phyloP scores from a whole-genome alignment of 2,888 invertebrate genomes.

The Artemia sinica region DNA sequence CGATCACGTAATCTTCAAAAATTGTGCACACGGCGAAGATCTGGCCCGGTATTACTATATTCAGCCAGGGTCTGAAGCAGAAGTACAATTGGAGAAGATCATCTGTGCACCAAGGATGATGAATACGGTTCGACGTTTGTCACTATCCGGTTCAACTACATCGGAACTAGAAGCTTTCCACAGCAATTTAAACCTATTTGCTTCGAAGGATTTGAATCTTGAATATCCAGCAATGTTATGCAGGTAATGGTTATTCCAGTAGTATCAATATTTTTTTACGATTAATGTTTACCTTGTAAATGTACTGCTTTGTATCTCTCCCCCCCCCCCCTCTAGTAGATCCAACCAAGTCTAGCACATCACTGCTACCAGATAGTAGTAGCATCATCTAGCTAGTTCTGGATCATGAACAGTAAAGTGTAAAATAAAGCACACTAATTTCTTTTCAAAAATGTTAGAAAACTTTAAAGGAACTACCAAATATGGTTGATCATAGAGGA shows the following conservation, averaged over 20 bases:
- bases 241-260: background rate
- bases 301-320: too few relatives aligned
- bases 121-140: background rate
- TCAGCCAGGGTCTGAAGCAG: background rate
- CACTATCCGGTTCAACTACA: background rate
- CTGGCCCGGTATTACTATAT: conserved; percentile 3
- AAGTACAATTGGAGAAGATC: background rate
- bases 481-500: too few relatives aligned
- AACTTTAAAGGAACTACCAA: too few relatives aligned
- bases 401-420: too few relatives aligned
- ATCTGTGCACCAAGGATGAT: background rate
- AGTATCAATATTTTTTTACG: too few relatives aligned
- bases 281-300: too few relatives aligned
- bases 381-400: too few relatives aligned
- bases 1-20: background rate
- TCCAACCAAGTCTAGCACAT: too few relatives aligned
- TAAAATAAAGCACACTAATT: too few relatives aligned
- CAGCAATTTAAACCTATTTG: background rate
- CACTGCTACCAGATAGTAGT: too few relatives aligned
- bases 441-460: too few relatives aligned
- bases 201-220: background rate
- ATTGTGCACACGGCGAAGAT: background rate
- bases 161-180: background rate
- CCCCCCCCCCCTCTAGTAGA: too few relatives aligned
- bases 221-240: background rate